Evolutionary conservation across 2,113 vertebrate species (phyloP).

Genomic region (Barnardius zonarius): DNA sequence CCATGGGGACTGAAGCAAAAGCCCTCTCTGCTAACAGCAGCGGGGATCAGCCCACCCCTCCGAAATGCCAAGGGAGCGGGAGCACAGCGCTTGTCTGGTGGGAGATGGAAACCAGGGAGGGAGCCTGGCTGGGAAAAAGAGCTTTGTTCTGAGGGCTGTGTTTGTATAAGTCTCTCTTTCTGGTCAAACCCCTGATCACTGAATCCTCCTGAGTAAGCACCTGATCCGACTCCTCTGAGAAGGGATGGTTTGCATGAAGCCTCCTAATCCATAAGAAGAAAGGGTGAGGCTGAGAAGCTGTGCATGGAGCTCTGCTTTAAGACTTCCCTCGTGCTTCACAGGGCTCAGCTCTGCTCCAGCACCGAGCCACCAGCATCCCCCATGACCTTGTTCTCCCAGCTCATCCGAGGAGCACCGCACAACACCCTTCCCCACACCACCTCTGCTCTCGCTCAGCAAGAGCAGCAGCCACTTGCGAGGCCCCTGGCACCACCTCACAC

Average conservation of each 20-base stretch:
- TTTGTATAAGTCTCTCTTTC: neutral
- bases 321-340: neutral
- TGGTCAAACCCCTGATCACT: neutral
- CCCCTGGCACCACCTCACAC: neutral
- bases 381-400: neutral
- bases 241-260: neutral
- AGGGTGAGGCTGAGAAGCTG: neutral
- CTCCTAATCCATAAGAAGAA: neutral
- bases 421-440: neutral
- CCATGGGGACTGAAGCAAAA: slow-evolving; percentile 60
- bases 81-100: neutral
- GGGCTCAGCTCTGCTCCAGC: neutral
- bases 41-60: neutral
- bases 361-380: neutral
- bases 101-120: neutral
- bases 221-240: neutral
- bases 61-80: neutral
- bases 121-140: neutral
- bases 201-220: neutral
- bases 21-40: neutral
- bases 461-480: neutral
- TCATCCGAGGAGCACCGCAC: neutral
- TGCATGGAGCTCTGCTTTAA: neutral
- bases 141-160: neutral
- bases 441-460: neutral